Evolutionary conservation across 2,797 vertebrate species (phyloP), one percentile per base, ranked within the genome.

Genomic region (Parotocinclus haroldoi): DNA sequence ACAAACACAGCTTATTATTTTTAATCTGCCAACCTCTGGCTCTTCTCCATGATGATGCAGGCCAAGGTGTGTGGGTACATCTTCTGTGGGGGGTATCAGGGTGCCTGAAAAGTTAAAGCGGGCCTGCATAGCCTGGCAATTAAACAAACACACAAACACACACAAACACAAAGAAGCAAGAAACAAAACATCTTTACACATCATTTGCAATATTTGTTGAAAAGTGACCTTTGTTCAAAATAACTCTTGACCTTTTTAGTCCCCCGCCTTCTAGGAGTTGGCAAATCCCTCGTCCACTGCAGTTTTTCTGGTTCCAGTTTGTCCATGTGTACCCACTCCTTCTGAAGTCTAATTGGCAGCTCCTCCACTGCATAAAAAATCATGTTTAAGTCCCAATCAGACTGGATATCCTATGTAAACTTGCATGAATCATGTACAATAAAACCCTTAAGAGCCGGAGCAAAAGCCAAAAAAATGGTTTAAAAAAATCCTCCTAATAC

Each of bases 41-140:
- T 98, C 96, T 39, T 97, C 94, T 84, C 97, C 97, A 45, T 99
- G 97, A 78, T 99, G 97, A 79, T 99, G 96, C 70, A 99, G 86
- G 46, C 97, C 97, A 72, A 99, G 84, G 82, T 99, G 91, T 36
- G 93, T 95, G 13, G 96, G 96, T 46, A 99, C 82, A 77, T 99
- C 95, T 70, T 89, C 79, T 11, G 89, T 86, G 0, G 92, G 92
- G 0, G 92, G 91, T 72, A 98, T 91, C 46, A 98, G 81, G 19
- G 84, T 89, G 70, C 97, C 97, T 0, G 89, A 84, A 59, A 99
- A 94, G 81, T 90, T 91, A 81, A 99, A 99, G 9, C 96, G 94
- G 74, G 94, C 97, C 83, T 96, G 92, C 95, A 99, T 98, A 58
- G 91, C 92, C 97, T 99, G 56, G 56, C 8, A 63, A 55, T 58